Conservation (phyloP, 2,888 invertebrate genomes). For the Camptogramma bilineatum region DNA sequence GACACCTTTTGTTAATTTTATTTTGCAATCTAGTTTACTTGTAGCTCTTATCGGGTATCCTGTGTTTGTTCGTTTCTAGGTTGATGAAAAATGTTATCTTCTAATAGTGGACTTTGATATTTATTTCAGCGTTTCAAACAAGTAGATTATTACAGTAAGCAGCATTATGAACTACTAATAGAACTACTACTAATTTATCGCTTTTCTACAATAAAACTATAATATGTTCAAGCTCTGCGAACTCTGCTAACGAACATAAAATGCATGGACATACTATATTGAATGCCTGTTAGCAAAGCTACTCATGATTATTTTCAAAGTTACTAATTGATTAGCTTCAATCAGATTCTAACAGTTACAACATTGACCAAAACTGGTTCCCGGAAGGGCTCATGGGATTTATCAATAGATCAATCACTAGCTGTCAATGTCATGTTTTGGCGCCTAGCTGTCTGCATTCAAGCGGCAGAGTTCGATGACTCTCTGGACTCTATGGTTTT, state of each 20-base stretch:
- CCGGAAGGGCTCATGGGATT: constrained; percentile 37
- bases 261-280: constrained; percentile 8
- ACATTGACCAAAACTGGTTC: constrained; percentile 35
- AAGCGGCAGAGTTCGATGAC: constrained; percentile 62
- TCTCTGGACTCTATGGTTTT: constrained; percentile 41
- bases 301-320: constrained; percentile 21
- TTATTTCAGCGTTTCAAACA: constrained; percentile 3
- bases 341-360: constrained; percentile 27
- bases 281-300: constrained; percentile 16
- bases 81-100: constrained; percentile 21
- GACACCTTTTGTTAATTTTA: constrained; percentile 57
- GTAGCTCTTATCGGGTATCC: constrained; percentile 45
- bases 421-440: constrained; percentile 63
- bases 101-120: constrained; percentile 1
- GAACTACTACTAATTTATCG: too few species aligned
- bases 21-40: constrained; percentile 57
- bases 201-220: too few species aligned
- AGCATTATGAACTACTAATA: background rate
- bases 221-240: background rate
- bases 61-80: constrained; percentile 34
- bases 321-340: constrained; percentile 28
- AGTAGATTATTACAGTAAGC: background rate
- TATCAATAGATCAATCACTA: constrained; percentile 69
- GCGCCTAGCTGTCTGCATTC: constrained; percentile 75
- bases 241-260: constrained; percentile 11